Evolutionary conservation across 1,140 invertebrate genomes (phyloP).

Genomic region (Bicyclus anynana): DNA sequence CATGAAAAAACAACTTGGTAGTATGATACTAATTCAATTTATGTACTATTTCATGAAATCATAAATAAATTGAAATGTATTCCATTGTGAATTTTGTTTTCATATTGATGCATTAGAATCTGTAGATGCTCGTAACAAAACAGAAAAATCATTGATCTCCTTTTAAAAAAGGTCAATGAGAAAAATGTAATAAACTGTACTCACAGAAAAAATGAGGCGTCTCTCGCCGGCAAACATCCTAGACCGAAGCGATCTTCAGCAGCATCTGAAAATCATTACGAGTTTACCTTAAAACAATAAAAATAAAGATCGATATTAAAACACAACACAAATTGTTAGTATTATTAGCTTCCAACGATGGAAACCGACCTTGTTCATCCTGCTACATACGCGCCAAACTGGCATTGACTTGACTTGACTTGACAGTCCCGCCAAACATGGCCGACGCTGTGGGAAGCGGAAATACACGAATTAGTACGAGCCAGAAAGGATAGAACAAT

Average conservation of each 20-base stretch:
- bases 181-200: slow-evolving; percentile 1
- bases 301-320: slow-evolving; percentile 5
- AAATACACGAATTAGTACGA: slow-evolving; percentile 73
- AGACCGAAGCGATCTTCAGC: neutral
- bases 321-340: slow-evolving; percentile 28
- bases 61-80: too few species aligned
- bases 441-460: slow-evolving; percentile 71
- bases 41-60: too few species aligned
- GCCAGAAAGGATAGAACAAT: slow-evolving; percentile 65
- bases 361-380: slow-evolving; percentile 68
- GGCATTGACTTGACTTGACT: slow-evolving; percentile 58
- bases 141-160: too few species aligned
- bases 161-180: neutral
- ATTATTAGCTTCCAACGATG: slow-evolving; percentile 43
- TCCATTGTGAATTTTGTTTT: too few species aligned
- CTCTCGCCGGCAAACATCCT: neutral
- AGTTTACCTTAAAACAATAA: slow-evolving; percentile 21
- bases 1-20: too few species aligned
- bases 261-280: slow-evolving; percentile 44
- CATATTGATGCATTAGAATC: too few species aligned
- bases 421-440: slow-evolving; percentile 70
- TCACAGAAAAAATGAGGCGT: slow-evolving; percentile 8
- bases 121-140: too few species aligned
- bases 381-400: slow-evolving; percentile 71
- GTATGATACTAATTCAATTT: too few species aligned